Base-by-base conservation (phyloP, 1,140 invertebrate species). In the Drosophila chauvacae region DNA sequence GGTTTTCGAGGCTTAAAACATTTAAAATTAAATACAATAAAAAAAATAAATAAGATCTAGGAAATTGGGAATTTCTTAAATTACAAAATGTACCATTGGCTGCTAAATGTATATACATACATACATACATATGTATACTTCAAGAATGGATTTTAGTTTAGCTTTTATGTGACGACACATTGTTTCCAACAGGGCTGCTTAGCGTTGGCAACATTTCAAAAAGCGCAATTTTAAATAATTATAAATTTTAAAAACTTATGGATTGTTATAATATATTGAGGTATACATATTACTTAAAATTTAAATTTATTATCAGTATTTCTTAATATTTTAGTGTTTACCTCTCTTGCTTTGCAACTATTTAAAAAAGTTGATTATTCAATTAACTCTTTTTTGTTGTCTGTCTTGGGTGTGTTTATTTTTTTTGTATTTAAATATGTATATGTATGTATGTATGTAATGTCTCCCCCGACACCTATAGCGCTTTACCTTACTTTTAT, bases 381-480 rank as follows among this genome's bases (percentile, higher is more conserved):
- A 30, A 30, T 30, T 0, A 30, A 30, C 7, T 30, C 26, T 37
- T 47, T 47, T 3, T 47, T 28, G 30, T 30, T 30, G 30, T 33
- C 9, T 50, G 1, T n/a, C n/a, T 50, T 51, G 44, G 45, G 11
- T 35, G 44, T 23, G 30, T 55, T 30, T 30, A 30, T 30, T 37
- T 7, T 48, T 33, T 23, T n/a, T 23, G 30, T 18, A 16, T 6
- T 64, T 64, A 35, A 16, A 61, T 61, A 20, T 20, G 1, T 61
- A 37, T 18, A n/a, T 48, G 4, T 20, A 13, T 23, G 20, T n/a
- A n/a, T 48, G 4, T 20, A 13, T 23, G 20, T 42, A 65, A 68
- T 50, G n/a, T 18, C 37, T 68, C 65, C 65, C 65, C 20, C 37
- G 60, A 51, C 65, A 69, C 45, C 20, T 7, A 35, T 51, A 2